These are phyloP conservation scores for Pocillopora grandis DNA, from an alignment of 92 coral and sea anemone genomes.

Conservation along the genomic window DNA sequence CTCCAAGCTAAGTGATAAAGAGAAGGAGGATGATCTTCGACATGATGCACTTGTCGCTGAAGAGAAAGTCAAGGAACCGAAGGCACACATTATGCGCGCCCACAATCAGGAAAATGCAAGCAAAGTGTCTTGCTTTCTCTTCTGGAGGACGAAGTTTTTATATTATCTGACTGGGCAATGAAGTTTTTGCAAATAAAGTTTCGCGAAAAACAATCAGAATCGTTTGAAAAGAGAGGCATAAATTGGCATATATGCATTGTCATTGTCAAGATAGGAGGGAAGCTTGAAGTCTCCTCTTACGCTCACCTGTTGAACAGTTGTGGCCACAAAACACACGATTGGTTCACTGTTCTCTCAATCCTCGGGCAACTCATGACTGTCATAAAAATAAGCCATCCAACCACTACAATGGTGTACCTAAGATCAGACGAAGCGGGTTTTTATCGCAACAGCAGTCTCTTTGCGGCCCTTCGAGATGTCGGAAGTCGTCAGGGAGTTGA, in stretches of 20 bases:
- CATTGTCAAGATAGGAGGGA: too few relatives aligned
- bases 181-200: too few relatives aligned
- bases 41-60: too few relatives aligned
- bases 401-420: not conserved
- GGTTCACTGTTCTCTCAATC: constrained; percentile 37
- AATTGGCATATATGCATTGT: too few relatives aligned
- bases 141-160: too few relatives aligned
- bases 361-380: constrained; percentile 21
- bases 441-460: constrained; percentile 51
- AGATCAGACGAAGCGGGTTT: constrained; percentile 60
- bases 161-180: too few relatives aligned
- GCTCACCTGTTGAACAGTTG: constrained; percentile 51
- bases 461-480: constrained; percentile 37
- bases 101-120: constrained; percentile 34
- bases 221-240: too few relatives aligned
- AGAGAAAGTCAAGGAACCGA: constrained; percentile 28
- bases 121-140: too few relatives aligned
- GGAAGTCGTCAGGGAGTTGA: constrained; percentile 43
- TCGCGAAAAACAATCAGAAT: too few relatives aligned
- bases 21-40: too few relatives aligned
- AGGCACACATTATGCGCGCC: constrained; percentile 54
- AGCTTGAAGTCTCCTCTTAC: not conserved
- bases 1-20: too few relatives aligned
- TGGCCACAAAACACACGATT: constrained; percentile 21
- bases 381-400: constrained; percentile 25